Conservation (phyloP, 1,140 invertebrate species). For the Psilanteris sp. region DNA sequence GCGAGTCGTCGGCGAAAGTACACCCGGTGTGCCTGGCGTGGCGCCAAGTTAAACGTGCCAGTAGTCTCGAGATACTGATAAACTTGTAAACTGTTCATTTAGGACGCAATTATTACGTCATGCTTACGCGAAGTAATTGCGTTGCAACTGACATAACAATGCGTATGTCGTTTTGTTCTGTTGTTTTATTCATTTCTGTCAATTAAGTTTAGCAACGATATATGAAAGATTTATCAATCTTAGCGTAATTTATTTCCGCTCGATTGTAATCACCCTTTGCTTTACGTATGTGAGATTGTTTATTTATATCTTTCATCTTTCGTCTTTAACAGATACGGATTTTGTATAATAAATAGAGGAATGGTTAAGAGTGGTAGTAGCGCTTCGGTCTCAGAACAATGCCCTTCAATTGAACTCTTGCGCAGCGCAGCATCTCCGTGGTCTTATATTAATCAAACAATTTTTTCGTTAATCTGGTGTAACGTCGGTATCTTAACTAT, state of each 20-base stretch:
- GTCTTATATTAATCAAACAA: constrained; percentile 33
- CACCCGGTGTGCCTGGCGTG: constrained; percentile 10
- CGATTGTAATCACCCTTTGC: no score
- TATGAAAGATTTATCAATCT: no score
- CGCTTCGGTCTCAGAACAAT: neutral
- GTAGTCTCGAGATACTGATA: constrained; percentile 28
- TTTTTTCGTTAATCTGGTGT: constrained; percentile 37
- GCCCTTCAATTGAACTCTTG: neutral
- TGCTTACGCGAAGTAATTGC: constrained; percentile 34
- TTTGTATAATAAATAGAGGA: no score
- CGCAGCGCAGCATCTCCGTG: neutral
- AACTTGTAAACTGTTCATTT: constrained; percentile 45
- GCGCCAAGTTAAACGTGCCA: constrained; percentile 39
- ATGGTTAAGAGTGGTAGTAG: no score
- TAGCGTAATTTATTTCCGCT: no score
- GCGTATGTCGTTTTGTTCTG: constrained; percentile 19
- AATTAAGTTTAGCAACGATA: constrained; percentile 9
- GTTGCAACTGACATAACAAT: constrained; percentile 34
- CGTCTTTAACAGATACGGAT: no score
- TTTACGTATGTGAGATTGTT: no score
- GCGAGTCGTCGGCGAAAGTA: constrained; percentile 49
- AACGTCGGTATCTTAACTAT: constrained; percentile 33
- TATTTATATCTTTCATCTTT: neutral
- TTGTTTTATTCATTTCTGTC: constrained; percentile 30
- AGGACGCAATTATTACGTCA: constrained; percentile 41